Percentiles rank a stretch among this genome's conserved stretches.
phyloP scores from a whole-genome alignment of 30 jellyfish, hydroid and myxozoan species.

The Cassiopea xamachana region DNA sequence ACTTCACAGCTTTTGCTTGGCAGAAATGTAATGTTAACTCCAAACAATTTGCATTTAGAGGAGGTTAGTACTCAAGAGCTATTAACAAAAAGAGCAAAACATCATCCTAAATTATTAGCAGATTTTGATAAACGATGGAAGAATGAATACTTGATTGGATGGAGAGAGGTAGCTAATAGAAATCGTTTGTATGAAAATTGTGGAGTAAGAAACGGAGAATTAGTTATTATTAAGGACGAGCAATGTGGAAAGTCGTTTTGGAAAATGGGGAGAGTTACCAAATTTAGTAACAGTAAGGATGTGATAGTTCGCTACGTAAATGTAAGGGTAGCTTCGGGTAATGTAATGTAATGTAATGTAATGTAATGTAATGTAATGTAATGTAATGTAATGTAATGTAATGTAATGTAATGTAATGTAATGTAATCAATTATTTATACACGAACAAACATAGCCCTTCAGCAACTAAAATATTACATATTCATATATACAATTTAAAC shows the following conservation, averaged over 20 bases:
- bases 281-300: not conserved
- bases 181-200: not conserved
- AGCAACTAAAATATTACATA: too few relatives aligned
- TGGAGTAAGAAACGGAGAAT: not conserved
- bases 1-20: not conserved
- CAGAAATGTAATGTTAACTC: not conserved
- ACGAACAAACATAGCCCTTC: too few relatives aligned
- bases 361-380: too few relatives aligned
- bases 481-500: too few relatives aligned
- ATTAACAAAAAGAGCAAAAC: not conserved
- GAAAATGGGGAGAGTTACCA: not conserved
- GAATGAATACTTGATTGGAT: not conserved
- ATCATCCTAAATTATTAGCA: not conserved
- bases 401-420: too few relatives aligned
- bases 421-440: too few relatives aligned
- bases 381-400: too few relatives aligned
- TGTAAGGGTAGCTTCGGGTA: not conserved
- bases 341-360: too few relatives aligned
- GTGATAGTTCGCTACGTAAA: not conserved
- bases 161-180: not conserved
- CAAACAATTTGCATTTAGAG: not conserved
- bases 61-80: not conserved
- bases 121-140: not conserved
- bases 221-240: not conserved
- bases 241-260: not conserved